Conservation (phyloP, 2,888 invertebrate species). For the Theretra japonica region DNA sequence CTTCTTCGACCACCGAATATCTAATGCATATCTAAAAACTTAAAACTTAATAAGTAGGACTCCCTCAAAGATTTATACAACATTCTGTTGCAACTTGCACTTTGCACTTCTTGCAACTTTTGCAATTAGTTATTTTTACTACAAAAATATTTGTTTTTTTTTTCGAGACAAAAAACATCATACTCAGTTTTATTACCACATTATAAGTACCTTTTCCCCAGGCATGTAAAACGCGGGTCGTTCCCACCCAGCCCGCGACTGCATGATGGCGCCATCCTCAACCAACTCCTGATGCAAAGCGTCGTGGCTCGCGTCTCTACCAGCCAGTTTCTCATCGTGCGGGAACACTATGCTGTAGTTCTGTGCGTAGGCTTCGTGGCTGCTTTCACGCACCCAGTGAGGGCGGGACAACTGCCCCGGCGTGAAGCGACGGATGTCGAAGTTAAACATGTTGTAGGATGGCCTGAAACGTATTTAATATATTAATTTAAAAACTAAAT, state of each 20-base stretch:
- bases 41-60: no score
- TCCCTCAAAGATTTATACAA: no score
- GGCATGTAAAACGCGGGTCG: conserved; percentile 92
- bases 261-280: conserved; percentile 93
- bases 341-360: conserved; percentile 92
- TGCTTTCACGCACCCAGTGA: conserved; percentile 91
- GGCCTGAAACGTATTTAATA: conserved; percentile 81
- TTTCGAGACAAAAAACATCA: no score
- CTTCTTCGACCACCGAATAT: no score
- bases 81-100: no score
- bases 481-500: no score
- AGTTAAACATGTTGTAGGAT: conserved; percentile 92
- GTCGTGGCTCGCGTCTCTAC: conserved; percentile 85
- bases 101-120: no score
- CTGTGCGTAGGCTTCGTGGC: conserved; percentile 95
- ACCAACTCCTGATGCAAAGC: conserved; percentile 86
- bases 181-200: no score
- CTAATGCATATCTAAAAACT: no score
- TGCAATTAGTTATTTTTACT: no score
- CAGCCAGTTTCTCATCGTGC: conserved; percentile 92
- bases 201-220: conserved; percentile 63
- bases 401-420: conserved; percentile 88
- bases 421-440: conserved; percentile 94
- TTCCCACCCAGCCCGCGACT: conserved; percentile 95
- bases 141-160: no score